These are phyloP conservation scores for Melolontha melolontha DNA, from an alignment of 2,888 invertebrate species.

Conservation along the genomic window DNA sequence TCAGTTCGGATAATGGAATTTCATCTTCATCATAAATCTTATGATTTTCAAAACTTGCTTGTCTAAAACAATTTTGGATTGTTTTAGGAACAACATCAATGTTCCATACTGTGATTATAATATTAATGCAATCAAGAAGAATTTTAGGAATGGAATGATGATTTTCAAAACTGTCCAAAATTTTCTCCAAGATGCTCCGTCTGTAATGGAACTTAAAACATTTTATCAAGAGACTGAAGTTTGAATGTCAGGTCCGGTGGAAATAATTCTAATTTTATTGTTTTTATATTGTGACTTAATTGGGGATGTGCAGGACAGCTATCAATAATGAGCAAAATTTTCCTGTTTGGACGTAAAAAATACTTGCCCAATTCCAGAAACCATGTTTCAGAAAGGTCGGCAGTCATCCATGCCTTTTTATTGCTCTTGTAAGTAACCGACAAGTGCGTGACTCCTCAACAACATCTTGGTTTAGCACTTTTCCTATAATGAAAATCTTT, in stretches of 20 bases:
- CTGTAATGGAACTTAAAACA: no score
- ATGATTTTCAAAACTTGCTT: no score
- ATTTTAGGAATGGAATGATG: conserved; percentile 8
- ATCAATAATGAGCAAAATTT: conserved; percentile 4
- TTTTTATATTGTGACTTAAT: conserved; percentile 5
- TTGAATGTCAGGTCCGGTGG: not conserved
- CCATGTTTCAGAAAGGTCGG: not conserved
- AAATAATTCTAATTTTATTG: conserved; percentile 7
- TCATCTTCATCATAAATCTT: no score
- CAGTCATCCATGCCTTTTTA: conserved; percentile 1
- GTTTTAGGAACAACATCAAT: no score
- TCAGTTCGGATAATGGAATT: no score
- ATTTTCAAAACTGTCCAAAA: conserved; percentile 1
- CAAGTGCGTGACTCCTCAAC: conserved; percentile 4
- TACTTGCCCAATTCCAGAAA: not conserved
- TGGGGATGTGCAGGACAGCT: conserved; percentile 4
- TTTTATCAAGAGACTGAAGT: conserved; percentile 3
- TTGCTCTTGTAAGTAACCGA: conserved; percentile 2
- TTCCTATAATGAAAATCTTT: not conserved
- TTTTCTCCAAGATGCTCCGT: conserved; percentile 3
- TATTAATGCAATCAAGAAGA: conserved; percentile 8
- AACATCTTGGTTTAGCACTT: conserved; percentile 7
- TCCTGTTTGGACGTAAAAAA: conserved; percentile 10
- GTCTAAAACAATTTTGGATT: no score
- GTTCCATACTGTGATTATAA: not conserved